A percentile compares a stretch with the other conserved stretches of the same genome.
phyloP scores from a whole-genome alignment of 2,888 invertebrate genomes.

The Melitaea athalia region DNA sequence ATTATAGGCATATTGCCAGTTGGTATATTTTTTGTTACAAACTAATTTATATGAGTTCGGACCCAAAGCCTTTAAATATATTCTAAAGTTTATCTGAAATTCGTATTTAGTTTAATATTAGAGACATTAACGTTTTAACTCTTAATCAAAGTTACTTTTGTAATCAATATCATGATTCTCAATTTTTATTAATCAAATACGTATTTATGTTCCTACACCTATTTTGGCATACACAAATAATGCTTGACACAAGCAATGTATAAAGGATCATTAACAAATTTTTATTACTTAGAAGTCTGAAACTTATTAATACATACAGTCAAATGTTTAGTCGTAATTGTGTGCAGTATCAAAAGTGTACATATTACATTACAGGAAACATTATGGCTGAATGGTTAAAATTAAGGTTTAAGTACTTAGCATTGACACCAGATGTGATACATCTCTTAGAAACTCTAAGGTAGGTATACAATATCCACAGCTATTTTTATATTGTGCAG shows the following conservation, averaged over 20 bases:
- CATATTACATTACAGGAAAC: slow-evolving; percentile 80
- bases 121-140: too few species aligned
- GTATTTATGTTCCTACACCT: too few species aligned
- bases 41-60: slow-evolving; percentile 7
- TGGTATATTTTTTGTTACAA: slow-evolving; percentile 49
- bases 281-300: neutral
- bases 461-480: slow-evolving; percentile 59
- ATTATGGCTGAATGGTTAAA: slow-evolving; percentile 90
- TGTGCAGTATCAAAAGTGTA: neutral
- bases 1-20: slow-evolving; percentile 87
- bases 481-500: slow-evolving; percentile 67
- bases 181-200: too few species aligned
- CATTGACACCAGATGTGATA: slow-evolving; percentile 85
- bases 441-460: slow-evolving; percentile 86
- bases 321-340: neutral
- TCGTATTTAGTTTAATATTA: too few species aligned
- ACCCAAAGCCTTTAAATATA: slow-evolving; percentile 11
- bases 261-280: neutral
- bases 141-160: too few species aligned
- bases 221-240: neutral
- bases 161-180: too few species aligned
- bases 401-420: slow-evolving; percentile 89
- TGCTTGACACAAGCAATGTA: neutral
- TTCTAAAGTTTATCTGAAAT: neutral
- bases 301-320: neutral